Evolutionary conservation across 2,113 vertebrate genomes (phyloP), one percentile per base, ranked within the genome.

Genomic region (Galeopterus variegatus): DNA sequence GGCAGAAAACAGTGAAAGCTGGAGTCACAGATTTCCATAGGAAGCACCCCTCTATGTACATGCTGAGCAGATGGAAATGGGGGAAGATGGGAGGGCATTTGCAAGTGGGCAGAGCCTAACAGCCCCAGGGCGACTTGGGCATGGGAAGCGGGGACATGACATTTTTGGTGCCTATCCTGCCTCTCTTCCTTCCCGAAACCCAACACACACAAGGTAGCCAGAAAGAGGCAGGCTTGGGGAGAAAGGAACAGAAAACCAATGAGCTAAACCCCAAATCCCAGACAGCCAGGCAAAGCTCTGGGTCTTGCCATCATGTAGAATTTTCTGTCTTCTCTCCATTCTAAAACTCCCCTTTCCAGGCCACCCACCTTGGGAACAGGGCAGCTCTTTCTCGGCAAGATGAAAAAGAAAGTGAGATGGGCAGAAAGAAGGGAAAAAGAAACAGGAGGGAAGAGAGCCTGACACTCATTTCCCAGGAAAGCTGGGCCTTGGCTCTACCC

Each of bases 321-420:
- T 92, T 88, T 56, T 69, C 76, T 75, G 81, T 24, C 86, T 23
- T 65, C 62, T 95, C 77, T 93, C 58, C 73, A 79, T 21, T 82
- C 41, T 17, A 82, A 94, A 95, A 26, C 73, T 41, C 82, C 76
- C 58, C 31, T 23, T 76, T 75, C 36, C 83, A 19, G 58, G 77
- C 88, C 79, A 93, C 93, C 93, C 88, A 80, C 88, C 93, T 96
- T 52, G 81, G 60, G 86, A 85, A 72, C 4, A 33, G 81, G 64
- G 76, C 70, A 88, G 88, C n/a, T 88, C 73, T 56, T 31, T 60
- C 56, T 54, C 81, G 50, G 36, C 70, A 95, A 75, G 19, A 70
- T n/a, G 58, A 95, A n/a, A 94, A 83, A 85, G 80, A 81, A 97
- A 94, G 94, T 33, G 48, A 91, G 73, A 93, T 67, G 76, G 81